A percentile compares a stretch with the other conserved stretches of the same genome.
Conservation (phyloP, 2,113 vertebrate genomes). For the Dendropsophus ebraccatus region DNA sequence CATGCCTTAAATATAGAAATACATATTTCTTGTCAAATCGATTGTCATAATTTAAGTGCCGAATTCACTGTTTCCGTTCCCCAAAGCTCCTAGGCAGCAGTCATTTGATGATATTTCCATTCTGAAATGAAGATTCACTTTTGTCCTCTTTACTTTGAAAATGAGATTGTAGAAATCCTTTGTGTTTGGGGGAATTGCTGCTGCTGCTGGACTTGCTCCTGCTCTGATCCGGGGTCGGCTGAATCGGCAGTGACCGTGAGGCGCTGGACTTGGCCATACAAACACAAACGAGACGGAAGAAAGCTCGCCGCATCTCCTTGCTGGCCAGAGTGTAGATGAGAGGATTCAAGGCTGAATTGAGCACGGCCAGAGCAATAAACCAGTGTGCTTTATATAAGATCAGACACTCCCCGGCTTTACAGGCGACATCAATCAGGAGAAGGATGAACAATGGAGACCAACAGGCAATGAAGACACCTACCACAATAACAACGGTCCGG, state of each 20-base stretch:
- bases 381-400: slow-evolving; percentile 85
- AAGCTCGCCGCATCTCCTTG: slow-evolving; percentile 92
- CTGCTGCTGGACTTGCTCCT: slow-evolving; percentile 90
- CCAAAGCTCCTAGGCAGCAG: slow-evolving; percentile 10
- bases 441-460: slow-evolving; percentile 92
- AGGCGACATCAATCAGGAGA: slow-evolving; percentile 90
- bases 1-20: slow-evolving; percentile 60
- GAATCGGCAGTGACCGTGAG: slow-evolving; percentile 69
- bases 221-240: slow-evolving; percentile 79
- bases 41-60: slow-evolving; percentile 63
- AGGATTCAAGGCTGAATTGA: slow-evolving; percentile 95
- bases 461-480: slow-evolving; percentile 92
- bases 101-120: slow-evolving; percentile 72
- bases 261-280: slow-evolving; percentile 70
- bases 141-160: slow-evolving; percentile 55
- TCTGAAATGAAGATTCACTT: slow-evolving; percentile 69
- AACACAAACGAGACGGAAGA: slow-evolving; percentile 85
- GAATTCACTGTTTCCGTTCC: slow-evolving; percentile 38
- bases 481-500: slow-evolving; percentile 91
- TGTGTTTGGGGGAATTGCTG: slow-evolving; percentile 78
- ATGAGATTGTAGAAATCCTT: slow-evolving; percentile 61
- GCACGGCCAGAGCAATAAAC: slow-evolving; percentile 88
- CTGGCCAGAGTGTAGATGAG: slow-evolving; percentile 95
- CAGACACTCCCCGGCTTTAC: slow-evolving; percentile 72
- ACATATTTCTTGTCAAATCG: slow-evolving; percentile 54